These are phyloP conservation scores for Argya squamiceps DNA, from an alignment of 2,797 vertebrate genomes.

Conservation along the genomic window DNA sequence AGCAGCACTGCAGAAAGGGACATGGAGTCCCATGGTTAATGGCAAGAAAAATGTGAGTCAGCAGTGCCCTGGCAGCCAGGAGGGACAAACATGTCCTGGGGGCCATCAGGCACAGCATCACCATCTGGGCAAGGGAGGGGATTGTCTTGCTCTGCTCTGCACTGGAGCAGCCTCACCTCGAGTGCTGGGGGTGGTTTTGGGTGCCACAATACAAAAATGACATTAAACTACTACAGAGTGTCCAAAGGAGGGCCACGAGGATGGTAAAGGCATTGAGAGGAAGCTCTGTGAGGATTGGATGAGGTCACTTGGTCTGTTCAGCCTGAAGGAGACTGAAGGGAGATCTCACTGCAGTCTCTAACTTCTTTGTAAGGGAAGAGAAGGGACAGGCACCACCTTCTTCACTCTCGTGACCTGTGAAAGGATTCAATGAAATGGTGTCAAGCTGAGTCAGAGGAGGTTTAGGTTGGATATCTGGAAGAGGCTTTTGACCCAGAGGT, in stretches of 20 bases:
- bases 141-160: background rate
- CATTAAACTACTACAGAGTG: background rate
- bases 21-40: background rate
- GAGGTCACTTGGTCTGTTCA: background rate
- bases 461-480: background rate
- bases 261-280: background rate
- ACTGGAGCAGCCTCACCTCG: fast-evolving
- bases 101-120: background rate
- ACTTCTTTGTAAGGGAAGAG: background rate
- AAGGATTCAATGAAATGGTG: background rate
- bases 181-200: background rate
- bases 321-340: background rate
- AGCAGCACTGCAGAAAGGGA: background rate
- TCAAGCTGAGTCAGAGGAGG: background rate
- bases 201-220: background rate
- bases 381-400: background rate
- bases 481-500: background rate
- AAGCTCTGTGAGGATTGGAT: background rate
- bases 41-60: too few species aligned
- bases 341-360: background rate
- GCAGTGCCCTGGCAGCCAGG: background rate
- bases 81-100: fast-evolving
- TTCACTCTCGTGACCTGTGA: fast-evolving
- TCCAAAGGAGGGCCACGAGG: fast-evolving
- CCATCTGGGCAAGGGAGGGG: background rate